These are phyloP conservation scores for Phycodurus eques DNA, from an alignment of 2,113 vertebrate genomes.

Conservation along the genomic window DNA sequence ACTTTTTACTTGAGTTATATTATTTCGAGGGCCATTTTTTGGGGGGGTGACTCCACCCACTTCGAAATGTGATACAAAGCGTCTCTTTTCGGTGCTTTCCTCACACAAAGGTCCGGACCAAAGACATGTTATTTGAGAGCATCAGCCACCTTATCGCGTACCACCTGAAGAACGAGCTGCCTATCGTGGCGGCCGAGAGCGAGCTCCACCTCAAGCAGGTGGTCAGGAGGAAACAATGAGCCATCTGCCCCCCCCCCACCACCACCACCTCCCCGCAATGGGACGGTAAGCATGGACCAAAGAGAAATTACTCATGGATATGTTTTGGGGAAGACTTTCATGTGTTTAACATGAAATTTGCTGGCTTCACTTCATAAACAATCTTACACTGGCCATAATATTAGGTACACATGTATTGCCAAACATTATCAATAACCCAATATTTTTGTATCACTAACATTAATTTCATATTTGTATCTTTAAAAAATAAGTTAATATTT, in stretches of 20 bases:
- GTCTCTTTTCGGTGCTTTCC: not conserved
- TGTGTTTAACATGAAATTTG: not conserved
- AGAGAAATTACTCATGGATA: not conserved
- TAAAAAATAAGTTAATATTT: too few relatives aligned
- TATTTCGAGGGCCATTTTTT: too few relatives aligned
- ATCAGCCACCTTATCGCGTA: constrained; percentile 95
- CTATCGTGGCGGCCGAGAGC: constrained; percentile 91
- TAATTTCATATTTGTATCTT: not conserved
- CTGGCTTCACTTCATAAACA: not conserved
- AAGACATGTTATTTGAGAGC: constrained; percentile 95
- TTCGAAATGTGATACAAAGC: not conserved
- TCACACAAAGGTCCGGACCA: constrained; percentile 86
- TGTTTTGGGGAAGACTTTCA: too few relatives aligned
- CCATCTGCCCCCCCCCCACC: not conserved
- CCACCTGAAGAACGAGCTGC: constrained; percentile 89
- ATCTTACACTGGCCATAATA: not conserved
- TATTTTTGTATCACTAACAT: not conserved
- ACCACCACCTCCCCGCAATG: not conserved
- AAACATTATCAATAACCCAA: not conserved
- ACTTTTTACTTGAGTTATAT: too few relatives aligned
- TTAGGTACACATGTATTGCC: not conserved
- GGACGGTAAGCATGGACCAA: constrained; percentile 31
- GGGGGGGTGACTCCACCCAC: not conserved
- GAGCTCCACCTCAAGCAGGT: constrained; percentile 91
- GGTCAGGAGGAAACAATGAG: constrained; percentile 80